A percentile compares a stretch with the other conserved stretches of the same genome.
Evolutionary conservation across 2,797 vertebrate genomes (phyloP).

Genomic region (Gorsachius magnificus): DNA sequence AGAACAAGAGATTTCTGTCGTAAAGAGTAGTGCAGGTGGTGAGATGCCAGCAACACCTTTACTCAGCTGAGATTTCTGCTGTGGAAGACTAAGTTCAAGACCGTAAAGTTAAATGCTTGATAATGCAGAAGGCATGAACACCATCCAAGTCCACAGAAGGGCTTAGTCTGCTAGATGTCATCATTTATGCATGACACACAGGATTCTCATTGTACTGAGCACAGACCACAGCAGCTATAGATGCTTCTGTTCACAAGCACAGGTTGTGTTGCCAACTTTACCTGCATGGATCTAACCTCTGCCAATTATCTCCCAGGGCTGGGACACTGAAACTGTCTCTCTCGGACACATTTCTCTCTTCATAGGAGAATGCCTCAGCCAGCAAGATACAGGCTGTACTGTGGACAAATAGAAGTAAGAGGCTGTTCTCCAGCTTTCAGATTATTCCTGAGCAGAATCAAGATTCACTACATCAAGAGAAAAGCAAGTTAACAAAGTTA

Average conservation of each 20-base stretch:
- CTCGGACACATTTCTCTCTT: neutral
- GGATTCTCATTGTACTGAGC: accelerated
- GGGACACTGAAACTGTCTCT: neutral
- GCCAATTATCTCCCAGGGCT: neutral
- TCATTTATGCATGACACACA: neutral
- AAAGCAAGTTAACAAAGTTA: neutral
- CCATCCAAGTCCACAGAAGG: neutral
- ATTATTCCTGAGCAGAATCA: neutral
- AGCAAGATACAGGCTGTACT: neutral
- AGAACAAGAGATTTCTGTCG: neutral
- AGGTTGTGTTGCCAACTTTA: neutral
- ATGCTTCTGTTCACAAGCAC: neutral
- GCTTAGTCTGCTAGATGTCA: neutral
- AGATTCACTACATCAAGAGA: neutral
- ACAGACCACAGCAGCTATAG: neutral
- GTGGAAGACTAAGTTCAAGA: neutral
- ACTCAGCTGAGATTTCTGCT: neutral
- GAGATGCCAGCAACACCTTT: neutral
- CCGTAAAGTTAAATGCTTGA: neutral
- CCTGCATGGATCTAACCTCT: neutral
- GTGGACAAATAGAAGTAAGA: neutral
- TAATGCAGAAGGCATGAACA: neutral
- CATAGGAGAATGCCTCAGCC: neutral
- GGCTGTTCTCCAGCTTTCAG: neutral
- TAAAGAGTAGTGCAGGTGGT: neutral